Evolutionary conservation across 2,113 vertebrate species (phyloP), one percentile per base, ranked within the genome.

Genomic region (Etia nguti): DNA sequence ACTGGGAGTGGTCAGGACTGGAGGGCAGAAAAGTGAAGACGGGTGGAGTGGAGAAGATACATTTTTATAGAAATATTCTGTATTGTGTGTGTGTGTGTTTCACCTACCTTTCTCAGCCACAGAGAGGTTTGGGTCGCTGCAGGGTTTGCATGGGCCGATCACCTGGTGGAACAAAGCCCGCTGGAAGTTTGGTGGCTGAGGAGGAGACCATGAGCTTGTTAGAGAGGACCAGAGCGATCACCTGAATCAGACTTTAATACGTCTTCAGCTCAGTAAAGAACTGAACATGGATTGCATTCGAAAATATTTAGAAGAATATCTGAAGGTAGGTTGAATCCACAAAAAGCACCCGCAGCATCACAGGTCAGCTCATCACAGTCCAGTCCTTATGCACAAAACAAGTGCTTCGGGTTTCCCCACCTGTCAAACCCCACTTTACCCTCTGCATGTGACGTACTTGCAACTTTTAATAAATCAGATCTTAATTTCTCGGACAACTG

Each of bases 81-180:
- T 7, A 1, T 2, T 3, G 16, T n/a, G 18, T 11, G 4, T 20
- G 8, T 1, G n/a, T 1, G 38, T 8, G 50, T 10, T n/a, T n/a
- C n/a, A n/a, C n/a, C n/a, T n/a, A 99, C 99, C 98, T 98, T 99
- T 99, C 95, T 99, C 99, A 80, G 97, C 98, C 88, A 99, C 97
- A 38, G 98, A 99, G 11, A 99, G 97, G 95, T 99, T 99, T 81
- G 99, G 99, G 93, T 99, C 98, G 54, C 99, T 99, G 97, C 98
- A 98, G 34, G 98, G 99, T 95, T 99, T 99, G 94, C 98, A 99
- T 0, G 98, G 97, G 88, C 98, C 98, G 10, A 98, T 98, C 94
- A 99, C 98, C 94, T 99, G 99, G 90, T 99, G 98, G 94, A 99
- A 97, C 89, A 99, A 94, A 12, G 98, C 98, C 79, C 98, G 96